Base-by-base conservation (phyloP, 2,888 invertebrate genomes). In the Drosophila gaucha region DNA sequence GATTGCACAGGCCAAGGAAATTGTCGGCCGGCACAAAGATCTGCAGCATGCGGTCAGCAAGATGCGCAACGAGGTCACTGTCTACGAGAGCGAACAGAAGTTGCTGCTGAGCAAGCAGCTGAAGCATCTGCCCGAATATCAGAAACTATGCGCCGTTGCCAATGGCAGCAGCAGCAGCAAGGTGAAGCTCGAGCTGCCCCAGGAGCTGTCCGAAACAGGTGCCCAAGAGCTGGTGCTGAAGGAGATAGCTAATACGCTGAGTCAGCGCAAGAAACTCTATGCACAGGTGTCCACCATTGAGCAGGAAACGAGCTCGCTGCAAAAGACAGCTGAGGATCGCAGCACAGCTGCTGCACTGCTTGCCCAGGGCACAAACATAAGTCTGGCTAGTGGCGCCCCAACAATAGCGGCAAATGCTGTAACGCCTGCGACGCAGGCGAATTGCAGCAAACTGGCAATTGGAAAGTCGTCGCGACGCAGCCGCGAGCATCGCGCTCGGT, bases 21-120 rank as follows among this genome's bases (percentile, higher is more conserved):
- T 98, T 83, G 98, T 98, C 28, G 95, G 97, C 57, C 93, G 97
- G 26, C 98, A 98, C 91, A 98, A 97, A 91, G 97, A 98, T 89
- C 92, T 98, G 60, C 98, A 98, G 92, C 95, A 96, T 67, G 96
- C 97, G 92, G 97, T 96, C 1, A 95, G 95, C 89, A 96, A 96
- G 90, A 93, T 98, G 66, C 97, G 98, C 90, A 94, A 94, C 30
- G 97, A 97, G 93, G 97, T 97, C 66, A 92, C 92, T 39, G 90
- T 91, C 10, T 90, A 90, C 30, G 97, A 97, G 91, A 94, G 94
- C 73, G 96, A 96, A 88, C 96, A 97, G 90, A 94, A 94, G 52
- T 93, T 94, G 82, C 92, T 96, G 51, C 94, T 96, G 3, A 94
- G 94, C 79, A 94, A 95, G 78, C 93, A 96, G 80, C 94, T 96